These are phyloP conservation scores for Pectinophora gossypiella DNA, from an alignment of 1,140 invertebrate species.

Conservation along the genomic window DNA sequence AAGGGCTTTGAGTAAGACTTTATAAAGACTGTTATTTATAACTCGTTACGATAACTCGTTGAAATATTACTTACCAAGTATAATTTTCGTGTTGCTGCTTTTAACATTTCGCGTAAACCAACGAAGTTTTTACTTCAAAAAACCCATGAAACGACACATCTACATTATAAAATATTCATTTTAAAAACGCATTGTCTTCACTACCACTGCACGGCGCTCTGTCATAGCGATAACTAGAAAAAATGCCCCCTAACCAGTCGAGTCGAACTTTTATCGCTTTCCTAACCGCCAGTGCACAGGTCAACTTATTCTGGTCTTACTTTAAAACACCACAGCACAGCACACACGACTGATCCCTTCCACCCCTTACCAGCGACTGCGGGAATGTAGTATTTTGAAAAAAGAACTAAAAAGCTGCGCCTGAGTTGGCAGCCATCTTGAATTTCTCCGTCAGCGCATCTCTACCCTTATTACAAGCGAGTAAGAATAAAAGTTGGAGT, in stretches of 20 bases:
- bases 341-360: slow-evolving; percentile 4
- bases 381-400: slow-evolving; percentile 44
- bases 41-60: too few species aligned
- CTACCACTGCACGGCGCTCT: neutral
- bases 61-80: too few species aligned
- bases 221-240: neutral
- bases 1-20: too few species aligned
- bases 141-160: too few species aligned
- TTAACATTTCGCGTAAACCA: too few species aligned
- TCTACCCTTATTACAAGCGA: neutral
- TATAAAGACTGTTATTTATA: too few species aligned
- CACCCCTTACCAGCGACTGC: slow-evolving; percentile 31
- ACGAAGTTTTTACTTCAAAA: too few species aligned
- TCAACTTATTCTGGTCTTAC: neutral
- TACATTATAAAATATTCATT: too few species aligned
- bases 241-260: neutral
- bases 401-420: slow-evolving; percentile 43
- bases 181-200: neutral
- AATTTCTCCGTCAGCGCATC: neutral
- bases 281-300: neutral
- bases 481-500: neutral
- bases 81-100: too few species aligned
- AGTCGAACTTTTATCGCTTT: neutral
- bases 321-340: neutral
- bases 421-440: slow-evolving; percentile 38